These are phyloP conservation scores for Trachythela sp. DNA, from an alignment of 64 coral and sea anemone genomes.

Conservation along the genomic window DNA sequence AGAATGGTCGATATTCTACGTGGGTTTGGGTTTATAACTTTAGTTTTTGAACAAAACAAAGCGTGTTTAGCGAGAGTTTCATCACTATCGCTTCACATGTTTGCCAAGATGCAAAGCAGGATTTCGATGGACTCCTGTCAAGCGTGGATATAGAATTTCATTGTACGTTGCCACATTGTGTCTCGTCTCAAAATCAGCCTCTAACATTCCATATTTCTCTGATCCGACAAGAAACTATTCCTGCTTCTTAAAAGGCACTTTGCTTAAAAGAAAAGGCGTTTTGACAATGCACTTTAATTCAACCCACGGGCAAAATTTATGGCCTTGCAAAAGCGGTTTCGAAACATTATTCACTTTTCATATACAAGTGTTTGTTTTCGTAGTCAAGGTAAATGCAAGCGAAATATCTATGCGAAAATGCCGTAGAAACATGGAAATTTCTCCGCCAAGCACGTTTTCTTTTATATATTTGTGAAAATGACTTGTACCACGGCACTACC, in stretches of 20 bases:
- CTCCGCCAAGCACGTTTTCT: not conserved
- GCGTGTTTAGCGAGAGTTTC: not conserved
- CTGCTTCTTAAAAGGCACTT: not conserved
- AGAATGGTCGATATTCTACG: not conserved
- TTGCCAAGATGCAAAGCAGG: not conserved
- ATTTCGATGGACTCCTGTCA: conserved; percentile 27
- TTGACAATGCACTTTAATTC: not conserved
- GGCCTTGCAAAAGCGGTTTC: not conserved
- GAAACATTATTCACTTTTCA: not conserved
- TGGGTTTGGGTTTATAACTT: not conserved
- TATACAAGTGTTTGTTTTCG: conserved; percentile 8
- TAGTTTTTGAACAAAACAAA: not conserved
- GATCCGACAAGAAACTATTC: not conserved
- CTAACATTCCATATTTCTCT: not conserved
- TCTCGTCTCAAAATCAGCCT: not conserved
- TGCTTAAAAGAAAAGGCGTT: not conserved
- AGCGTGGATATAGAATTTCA: conserved; percentile 14
- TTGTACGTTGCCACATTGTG: not conserved
- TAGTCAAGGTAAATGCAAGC: not conserved
- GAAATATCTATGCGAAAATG: not conserved
- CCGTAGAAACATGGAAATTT: not conserved
- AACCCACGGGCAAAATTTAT: not conserved
- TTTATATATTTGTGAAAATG: not conserved
- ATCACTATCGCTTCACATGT: not conserved
- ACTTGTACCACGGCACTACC: conserved; percentile 4